Evolutionary conservation across 2,113 vertebrate species (phyloP), one percentile per base, ranked within the genome.

Genomic region (Neoarius graeffei): DNA sequence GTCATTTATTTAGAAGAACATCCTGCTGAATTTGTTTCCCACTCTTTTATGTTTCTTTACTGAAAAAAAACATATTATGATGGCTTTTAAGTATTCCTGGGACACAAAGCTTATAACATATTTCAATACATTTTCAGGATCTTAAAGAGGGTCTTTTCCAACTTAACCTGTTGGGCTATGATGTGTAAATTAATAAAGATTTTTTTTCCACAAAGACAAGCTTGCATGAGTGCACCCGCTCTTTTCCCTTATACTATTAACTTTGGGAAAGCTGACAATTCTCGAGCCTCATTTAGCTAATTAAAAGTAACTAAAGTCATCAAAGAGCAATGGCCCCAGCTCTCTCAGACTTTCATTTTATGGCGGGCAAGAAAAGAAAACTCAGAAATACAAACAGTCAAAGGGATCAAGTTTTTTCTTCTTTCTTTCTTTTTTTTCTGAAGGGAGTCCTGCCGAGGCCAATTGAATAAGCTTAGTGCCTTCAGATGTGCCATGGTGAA

Each of bases 311-410:
- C 96, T 96, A 97, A 96, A 98, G 97, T 98, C 97, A 96, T 96
- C 95, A 96, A 95, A 96, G 96, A 97, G 96, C 94, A 94, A 95
- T 93, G 94, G 96, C 95, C 94, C 82, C 87, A 94, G 96, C 95
- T 98, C 96, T 96, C 93, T 94, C 95, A 96, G 97, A 97, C 98
- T 98, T 97, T 96, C 96, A 98, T 98, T 97, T 97, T 96, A 97
- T 95, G 95, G 96, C 89, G 91, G 92, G 93, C 94, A 90, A 96
- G 96, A 97, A 97, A 97, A 97, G 96, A 98, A 96, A 97, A 96
- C 97, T 98, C 97, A 96, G 98, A 98, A 98, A 99, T 99, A 98
- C 98, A 99, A 99, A 99, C 97, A 99, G 96, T 98, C 97, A 98
- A 98, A 97, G 97, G 96, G 97, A 98, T 98, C 99, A 98, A 96